Conservation (phyloP, 2,113 vertebrate genomes). For the Lontra canadensis region DNA sequence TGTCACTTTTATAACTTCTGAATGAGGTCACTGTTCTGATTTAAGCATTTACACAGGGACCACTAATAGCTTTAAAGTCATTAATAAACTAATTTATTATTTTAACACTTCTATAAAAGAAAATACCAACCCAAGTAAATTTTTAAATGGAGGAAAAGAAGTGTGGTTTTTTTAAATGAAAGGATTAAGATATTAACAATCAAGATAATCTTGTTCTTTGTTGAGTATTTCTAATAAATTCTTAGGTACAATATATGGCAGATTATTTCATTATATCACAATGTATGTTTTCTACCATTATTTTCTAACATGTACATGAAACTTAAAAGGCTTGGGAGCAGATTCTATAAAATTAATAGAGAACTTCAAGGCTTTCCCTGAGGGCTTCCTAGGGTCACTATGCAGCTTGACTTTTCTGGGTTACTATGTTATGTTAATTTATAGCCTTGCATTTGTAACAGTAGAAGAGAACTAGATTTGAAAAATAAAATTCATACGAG, state of each 20-base stretch:
- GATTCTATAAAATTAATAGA: conserved; percentile 25
- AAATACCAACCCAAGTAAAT: conserved; percentile 31
- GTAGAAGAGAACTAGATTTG: neutral
- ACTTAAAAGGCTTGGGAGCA: neutral
- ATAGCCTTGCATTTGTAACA: neutral
- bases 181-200: neutral
- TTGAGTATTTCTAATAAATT: conserved; percentile 31
- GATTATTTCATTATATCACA: neutral
- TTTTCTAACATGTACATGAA: neutral
- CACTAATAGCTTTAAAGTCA: conserved; percentile 35
- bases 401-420: conserved; percentile 50
- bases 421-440: conserved; percentile 51
- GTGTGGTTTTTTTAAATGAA: neutral
- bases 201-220: conserved; percentile 5
- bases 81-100: conserved; percentile 32
- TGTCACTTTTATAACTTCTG: conserved; percentile 50
- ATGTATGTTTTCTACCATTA: neutral
- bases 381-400: neutral
- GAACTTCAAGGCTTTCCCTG: neutral
- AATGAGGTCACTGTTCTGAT: conserved; percentile 61
- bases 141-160: conserved; percentile 24
- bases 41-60: conserved; percentile 49
- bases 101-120: conserved; percentile 29
- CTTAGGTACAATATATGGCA: neutral
- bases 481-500: conserved; percentile 11